Base-by-base conservation (phyloP, 2,113 vertebrate species). In the Poecilia latipinna region DNA sequence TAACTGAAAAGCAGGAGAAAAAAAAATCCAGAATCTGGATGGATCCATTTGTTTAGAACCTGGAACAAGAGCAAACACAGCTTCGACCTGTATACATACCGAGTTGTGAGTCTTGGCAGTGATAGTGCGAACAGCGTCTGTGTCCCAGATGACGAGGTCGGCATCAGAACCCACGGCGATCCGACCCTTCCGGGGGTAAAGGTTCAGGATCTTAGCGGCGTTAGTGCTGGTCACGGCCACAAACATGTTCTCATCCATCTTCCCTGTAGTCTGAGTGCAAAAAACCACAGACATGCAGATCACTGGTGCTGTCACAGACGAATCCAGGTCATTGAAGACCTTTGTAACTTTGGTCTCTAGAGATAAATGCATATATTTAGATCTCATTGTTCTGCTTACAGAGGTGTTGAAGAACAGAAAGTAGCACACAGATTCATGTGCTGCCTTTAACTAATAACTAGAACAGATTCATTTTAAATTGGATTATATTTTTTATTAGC, bases 241-340 rank as follows among this genome's bases (percentile, higher is more conserved):
- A 89, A 99, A 99, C 92, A 97, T 96, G 93, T 99, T 99, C 93
- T 99, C 98, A 66, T 99, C 98, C 98, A 99, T 99, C 86, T 99
- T 99, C 10, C 98, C 98, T 0, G 97, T 97, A 79, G 97, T 97
- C 98, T 99, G 72, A 39, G 57, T 68, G 60, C 1, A 74, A 44
- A 13, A 33, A 1, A 31, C 3, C 1, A 70, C 12, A 12, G n/a
- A 19, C 19, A 57, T 54, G 3, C 51, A 11, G 22, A 54, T 54
- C 19, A 57, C 19, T 57, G 51, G 51, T 19, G 24, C 22, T 57
- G 51, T 57, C 8, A 57, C 24, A 1, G 51, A n/a, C 2, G 10
- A 10, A 57, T 57, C 51, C 51, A 24, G 51, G 51, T 24, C 7
- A n/a, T 3, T n/a, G 24, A 8, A 57, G 22, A 57, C 17, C 22